phyloP scores from a whole-genome alignment of 2,113 vertebrate species.

The Taxidea taxus region DNA sequence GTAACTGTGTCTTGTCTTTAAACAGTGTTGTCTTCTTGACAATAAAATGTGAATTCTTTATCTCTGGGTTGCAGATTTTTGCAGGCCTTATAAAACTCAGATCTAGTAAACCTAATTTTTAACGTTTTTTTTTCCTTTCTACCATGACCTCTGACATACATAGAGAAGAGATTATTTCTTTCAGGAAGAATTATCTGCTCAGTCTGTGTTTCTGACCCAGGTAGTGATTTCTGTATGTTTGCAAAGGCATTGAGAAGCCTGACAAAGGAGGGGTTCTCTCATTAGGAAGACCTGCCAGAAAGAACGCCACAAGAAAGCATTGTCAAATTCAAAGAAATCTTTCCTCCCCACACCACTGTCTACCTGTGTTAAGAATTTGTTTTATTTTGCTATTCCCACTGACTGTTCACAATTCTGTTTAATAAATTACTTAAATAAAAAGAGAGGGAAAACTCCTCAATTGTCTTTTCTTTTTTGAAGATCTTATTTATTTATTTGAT shows the following conservation, averaged over 20 bases:
- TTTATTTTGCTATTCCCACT: background rate
- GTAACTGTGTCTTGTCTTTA: constrained; percentile 3
- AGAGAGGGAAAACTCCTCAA: background rate
- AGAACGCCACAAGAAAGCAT: background rate
- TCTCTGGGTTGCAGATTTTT: constrained; percentile 72
- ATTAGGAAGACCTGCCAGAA: background rate
- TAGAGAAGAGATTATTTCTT: constrained; percentile 1
- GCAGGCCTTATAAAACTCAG: constrained; percentile 60
- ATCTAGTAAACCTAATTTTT: constrained; percentile 73
- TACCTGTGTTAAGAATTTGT: background rate
- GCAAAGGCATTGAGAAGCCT: background rate
- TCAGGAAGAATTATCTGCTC: background rate
- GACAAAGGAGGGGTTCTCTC: background rate
- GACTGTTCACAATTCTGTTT: background rate
- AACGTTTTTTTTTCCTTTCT: constrained; percentile 52
- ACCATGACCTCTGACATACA: constrained; percentile 53
- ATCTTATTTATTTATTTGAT: too few relatives aligned
- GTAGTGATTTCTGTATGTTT: background rate
- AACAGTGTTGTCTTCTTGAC: background rate
- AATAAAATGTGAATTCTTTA: constrained; percentile 60
- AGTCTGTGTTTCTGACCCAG: background rate
- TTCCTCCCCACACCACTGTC: background rate
- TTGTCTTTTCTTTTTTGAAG: constrained; percentile 6
- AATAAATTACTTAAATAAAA: constrained; percentile 14
- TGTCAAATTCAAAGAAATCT: background rate